Conservation (phyloP, 2,888 invertebrate species). For the Zootermopsis nevadensis region DNA sequence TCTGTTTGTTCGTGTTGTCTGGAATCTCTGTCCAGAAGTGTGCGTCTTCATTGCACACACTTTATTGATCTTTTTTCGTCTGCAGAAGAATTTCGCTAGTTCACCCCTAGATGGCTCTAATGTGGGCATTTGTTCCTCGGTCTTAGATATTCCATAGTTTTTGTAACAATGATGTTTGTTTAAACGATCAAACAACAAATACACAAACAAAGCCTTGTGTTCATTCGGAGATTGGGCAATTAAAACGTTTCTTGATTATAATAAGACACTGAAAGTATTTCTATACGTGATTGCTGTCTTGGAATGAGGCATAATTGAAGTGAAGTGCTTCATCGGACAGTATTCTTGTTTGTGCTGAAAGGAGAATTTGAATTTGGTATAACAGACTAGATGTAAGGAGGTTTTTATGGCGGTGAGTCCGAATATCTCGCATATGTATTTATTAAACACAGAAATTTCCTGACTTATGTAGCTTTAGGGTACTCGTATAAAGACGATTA, state of each 20-base stretch:
- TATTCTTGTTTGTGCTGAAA: no score
- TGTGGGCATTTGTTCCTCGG: constrained; percentile 23
- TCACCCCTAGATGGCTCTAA: constrained; percentile 39
- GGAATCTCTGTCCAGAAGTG: not conserved
- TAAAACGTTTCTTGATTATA: not conserved
- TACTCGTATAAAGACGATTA: no score
- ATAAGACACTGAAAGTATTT: not conserved
- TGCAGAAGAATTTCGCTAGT: constrained; percentile 24
- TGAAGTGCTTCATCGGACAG: no score
- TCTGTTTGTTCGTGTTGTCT: not conserved
- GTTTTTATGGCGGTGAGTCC: no score
- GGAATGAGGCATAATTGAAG: no score
- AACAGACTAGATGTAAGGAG: no score
- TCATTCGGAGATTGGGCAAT: not conserved
- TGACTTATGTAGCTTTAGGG: no score
- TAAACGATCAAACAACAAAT: not conserved
- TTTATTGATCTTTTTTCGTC: constrained; percentile 39
- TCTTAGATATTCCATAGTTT: not conserved
- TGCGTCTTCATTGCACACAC: not conserved
- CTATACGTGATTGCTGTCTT: not conserved
- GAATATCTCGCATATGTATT: no score
- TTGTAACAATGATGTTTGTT: not conserved
- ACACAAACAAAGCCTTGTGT: not conserved
- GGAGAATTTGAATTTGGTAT: no score
- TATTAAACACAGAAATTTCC: no score